Base-by-base conservation (phyloP, 2,113 vertebrate species). In the Agapornis roseicollis region DNA sequence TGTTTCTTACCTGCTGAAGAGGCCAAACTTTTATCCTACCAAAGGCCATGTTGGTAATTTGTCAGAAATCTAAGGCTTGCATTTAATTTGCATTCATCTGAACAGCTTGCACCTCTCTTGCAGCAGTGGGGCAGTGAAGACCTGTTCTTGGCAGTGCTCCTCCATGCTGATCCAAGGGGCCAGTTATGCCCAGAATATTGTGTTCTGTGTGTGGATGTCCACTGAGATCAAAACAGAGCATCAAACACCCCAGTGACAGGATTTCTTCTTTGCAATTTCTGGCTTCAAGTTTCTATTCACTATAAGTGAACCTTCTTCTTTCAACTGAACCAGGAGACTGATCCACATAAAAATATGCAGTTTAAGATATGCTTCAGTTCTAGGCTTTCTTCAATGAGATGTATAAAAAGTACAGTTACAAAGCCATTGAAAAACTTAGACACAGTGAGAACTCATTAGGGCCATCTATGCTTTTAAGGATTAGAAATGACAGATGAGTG, bases 281-380 rank as follows among this genome's bases (percentile, higher is more conserved):
- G 6, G 0, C 9, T 79, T 85, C 42, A 71, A 22, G 18, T 58
- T 73, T 9, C 33, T 41, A 9, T 52, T 86, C 19, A 9, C 41
- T 69, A 3, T 31, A 64, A 76, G 7, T 1, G 1, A 80, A 14
- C 8, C 1, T 5, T 60, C 19, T 22, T 85, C 61, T 78, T 17
- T 5, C 58, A 60, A 33, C 10, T 55, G 65, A 65, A 49, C 20
- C 0, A 0, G 10, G 46, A 68, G 15, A 55, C 17, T 44, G 11
- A 55, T 55, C 9, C 23, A 80, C 0, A 1, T 24, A 22, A 74
- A 50, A 31, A 46, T 46, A 29, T 56, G 29, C n/a, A 35, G n/a
- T 46, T 77, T 85, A 72, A 72, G 37, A 7, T n/a, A 55, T 0
- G 1, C 5, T 70, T 7, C 25, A 37, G 19, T 27, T 80, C 77